These are phyloP conservation scores for Okamejei kenojei DNA, from an alignment of 2,797 vertebrate species.

Conservation along the genomic window DNA sequence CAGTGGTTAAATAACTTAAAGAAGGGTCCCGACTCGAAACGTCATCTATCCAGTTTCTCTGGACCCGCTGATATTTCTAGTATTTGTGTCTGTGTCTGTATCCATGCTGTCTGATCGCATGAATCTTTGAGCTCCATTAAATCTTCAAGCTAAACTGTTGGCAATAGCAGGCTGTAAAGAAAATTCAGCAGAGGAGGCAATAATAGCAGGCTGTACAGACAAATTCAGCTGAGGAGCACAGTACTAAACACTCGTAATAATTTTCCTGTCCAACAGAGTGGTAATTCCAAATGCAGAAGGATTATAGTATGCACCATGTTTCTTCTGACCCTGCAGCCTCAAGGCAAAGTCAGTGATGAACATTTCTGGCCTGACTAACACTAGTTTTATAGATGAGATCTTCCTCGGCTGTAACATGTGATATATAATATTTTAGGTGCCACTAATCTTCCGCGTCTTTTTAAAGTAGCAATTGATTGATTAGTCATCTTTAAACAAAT, in stretches of 20 bases:
- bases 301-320: conserved; percentile 16
- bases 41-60: too few relatives aligned
- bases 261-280: background rate
- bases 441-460: background rate
- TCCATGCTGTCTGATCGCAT: too few relatives aligned
- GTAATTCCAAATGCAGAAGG: background rate
- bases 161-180: conserved; percentile 8
- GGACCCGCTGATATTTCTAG: too few relatives aligned
- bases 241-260: background rate
- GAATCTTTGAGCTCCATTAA: background rate
- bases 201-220: background rate
- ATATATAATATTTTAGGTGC: background rate
- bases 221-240: background rate
- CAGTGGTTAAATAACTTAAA: too few relatives aligned
- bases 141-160: conserved; percentile 22
- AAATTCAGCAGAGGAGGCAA: background rate
- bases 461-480: background rate
- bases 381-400: background rate
- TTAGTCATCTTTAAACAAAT: background rate
- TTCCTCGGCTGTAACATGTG: background rate
- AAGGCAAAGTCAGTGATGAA: conserved; percentile 13
- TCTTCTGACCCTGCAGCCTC: background rate
- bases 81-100: too few relatives aligned
- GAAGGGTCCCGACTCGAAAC: too few relatives aligned
- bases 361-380: conserved; percentile 32